Percentiles rank a stretch among this genome's conserved stretches.
phyloP scores from a whole-genome alignment of 1,140 invertebrate species.

The Cryptotermes secundus region DNA sequence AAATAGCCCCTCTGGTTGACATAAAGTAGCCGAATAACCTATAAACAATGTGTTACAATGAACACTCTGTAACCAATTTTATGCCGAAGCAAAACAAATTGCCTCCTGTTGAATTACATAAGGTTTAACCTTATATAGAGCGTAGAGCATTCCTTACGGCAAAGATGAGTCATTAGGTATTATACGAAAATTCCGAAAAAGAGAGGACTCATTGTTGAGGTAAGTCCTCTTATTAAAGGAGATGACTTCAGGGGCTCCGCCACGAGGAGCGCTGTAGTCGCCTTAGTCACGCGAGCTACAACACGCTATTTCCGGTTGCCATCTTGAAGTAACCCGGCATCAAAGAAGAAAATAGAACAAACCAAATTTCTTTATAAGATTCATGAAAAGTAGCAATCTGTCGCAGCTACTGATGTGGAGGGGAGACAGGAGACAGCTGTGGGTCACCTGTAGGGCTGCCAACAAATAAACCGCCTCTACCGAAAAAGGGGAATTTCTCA shows the following conservation, averaged over 20 bases:
- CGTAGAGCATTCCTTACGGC: too few relatives aligned
- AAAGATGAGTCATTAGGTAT: too few relatives aligned
- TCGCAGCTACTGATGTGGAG: not conserved
- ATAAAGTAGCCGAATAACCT: too few relatives aligned
- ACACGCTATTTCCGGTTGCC: slow-evolving; percentile 1
- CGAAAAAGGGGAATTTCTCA: not conserved
- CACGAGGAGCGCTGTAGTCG: not conserved
- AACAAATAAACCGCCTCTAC: not conserved
- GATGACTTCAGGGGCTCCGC: not conserved
- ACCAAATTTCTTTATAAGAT: not conserved
- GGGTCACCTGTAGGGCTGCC: not conserved
- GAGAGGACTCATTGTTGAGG: not conserved
- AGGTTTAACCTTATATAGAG: too few relatives aligned
- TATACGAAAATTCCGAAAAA: too few relatives aligned
- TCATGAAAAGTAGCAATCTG: not conserved
- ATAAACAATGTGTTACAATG: too few relatives aligned
- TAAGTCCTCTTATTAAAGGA: not conserved
- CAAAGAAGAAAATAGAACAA: slow-evolving; percentile 10
- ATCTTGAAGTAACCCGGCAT: not conserved
- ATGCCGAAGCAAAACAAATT: too few relatives aligned
- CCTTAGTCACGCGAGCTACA: not conserved
- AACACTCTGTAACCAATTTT: too few relatives aligned
- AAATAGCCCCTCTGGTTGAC: too few relatives aligned
- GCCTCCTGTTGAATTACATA: too few relatives aligned
- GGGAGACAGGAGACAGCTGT: not conserved